A percentile compares a stretch with the other conserved stretches of the same genome.
Evolutionary conservation across 2,888 invertebrate species (phyloP).

Genomic region (Synanthedon andrenaeformis): DNA sequence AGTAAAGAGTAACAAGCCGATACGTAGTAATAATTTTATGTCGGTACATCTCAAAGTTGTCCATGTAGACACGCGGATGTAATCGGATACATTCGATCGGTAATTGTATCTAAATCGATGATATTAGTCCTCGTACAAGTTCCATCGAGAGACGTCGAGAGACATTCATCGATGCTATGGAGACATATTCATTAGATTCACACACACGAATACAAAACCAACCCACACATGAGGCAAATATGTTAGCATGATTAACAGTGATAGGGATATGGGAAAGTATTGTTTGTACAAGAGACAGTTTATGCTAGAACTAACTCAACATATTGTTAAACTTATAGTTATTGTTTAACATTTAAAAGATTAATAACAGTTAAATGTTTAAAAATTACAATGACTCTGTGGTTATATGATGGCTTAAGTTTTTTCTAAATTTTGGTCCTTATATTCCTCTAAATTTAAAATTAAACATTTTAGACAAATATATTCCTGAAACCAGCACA

Average conservation of each 20-base stretch:
- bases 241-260: conserved; percentile 6
- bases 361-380: too few species aligned
- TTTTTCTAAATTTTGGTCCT: too few species aligned
- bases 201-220: conserved; percentile 20
- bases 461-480: too few species aligned
- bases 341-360: too few species aligned
- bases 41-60: conserved; percentile 4
- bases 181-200: conserved; percentile 51
- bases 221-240: conserved; percentile 16
- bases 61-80: conserved; percentile 12
- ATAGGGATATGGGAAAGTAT: not conserved
- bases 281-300: not conserved
- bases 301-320: conserved; percentile 3
- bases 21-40: too few species aligned
- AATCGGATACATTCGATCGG: conserved; percentile 40
- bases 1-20: too few species aligned
- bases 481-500: too few species aligned
- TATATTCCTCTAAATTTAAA: too few species aligned
- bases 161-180: conserved; percentile 40
- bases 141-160: conserved; percentile 21
- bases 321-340: too few species aligned
- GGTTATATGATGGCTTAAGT: too few species aligned
- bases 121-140: conserved; percentile 40
- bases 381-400: too few species aligned
- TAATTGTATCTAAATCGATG: conserved; percentile 53